Conservation (phyloP, 2,888 invertebrate species). For the Yponomeuta sedellus region DNA sequence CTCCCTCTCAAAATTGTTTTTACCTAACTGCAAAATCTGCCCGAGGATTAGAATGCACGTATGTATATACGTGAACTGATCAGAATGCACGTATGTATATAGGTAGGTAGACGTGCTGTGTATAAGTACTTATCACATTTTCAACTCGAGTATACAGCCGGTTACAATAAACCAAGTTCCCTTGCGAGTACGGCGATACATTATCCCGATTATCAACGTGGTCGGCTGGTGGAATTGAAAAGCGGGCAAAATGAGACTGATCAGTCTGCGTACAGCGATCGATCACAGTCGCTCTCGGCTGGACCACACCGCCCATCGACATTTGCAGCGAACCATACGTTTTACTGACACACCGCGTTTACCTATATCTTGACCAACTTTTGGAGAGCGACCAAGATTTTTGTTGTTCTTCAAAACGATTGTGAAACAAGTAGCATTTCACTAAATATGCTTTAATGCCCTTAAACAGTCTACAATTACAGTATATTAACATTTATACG, state of each 20-base stretch:
- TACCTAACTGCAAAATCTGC: no score
- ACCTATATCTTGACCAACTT: background rate
- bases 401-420: no score
- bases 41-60: no score
- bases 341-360: background rate
- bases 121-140: background rate
- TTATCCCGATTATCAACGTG: background rate
- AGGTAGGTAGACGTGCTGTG: no score
- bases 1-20: no score
- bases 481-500: no score
- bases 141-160: background rate
- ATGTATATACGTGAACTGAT: no score
- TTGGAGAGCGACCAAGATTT: background rate
- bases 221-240: background rate
- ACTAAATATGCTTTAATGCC: conserved; percentile 3
- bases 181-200: background rate
- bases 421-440: background rate
- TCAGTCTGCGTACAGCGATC: conserved; percentile 1
- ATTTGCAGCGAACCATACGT: background rate
- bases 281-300: conserved; percentile 5
- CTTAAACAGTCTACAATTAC: conserved; percentile 11
- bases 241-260: conserved; percentile 1
- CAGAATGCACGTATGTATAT: no score
- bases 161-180: background rate
- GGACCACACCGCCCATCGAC: background rate